A percentile compares a stretch with the other conserved stretches of the same genome.
phyloP scores from a whole-genome alignment of 2,888 invertebrate genomes.

The Andrena trimmerana region DNA sequence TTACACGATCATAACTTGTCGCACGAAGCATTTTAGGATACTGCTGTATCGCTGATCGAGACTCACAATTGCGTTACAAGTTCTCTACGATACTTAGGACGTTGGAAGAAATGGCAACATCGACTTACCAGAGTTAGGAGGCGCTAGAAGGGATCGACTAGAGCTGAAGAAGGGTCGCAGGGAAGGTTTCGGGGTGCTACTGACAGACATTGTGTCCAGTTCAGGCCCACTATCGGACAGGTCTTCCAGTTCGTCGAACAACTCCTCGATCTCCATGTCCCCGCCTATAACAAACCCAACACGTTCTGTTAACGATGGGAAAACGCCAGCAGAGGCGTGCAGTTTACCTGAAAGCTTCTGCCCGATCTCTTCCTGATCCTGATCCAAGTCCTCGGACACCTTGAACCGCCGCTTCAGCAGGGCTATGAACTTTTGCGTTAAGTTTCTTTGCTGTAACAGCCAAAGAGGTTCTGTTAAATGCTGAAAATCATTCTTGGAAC shows the following conservation, averaged over 20 bases:
- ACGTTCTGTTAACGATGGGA: slow-evolving; percentile 31
- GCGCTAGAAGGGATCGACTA: slow-evolving; percentile 90
- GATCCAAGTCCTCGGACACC: slow-evolving; percentile 95
- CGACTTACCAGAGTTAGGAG: slow-evolving; percentile 81
- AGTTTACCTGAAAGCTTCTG: slow-evolving; percentile 85
- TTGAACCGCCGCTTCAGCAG: slow-evolving; percentile 95
- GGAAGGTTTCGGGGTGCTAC: slow-evolving; percentile 98
- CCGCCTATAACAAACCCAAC: slow-evolving; percentile 86
- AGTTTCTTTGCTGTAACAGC: slow-evolving; percentile 92
- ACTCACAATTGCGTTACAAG: slow-evolving; percentile 28
- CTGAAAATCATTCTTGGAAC: neutral
- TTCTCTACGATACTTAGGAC: slow-evolving; percentile 32
- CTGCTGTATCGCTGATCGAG: slow-evolving; percentile 22
- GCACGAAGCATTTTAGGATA: slow-evolving; percentile 24
- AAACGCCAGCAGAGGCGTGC: neutral
- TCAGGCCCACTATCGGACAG: slow-evolving; percentile 98
- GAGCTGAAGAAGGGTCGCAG: slow-evolving; percentile 98
- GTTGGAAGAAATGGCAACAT: neutral
- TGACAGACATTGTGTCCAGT: slow-evolving; percentile 97
- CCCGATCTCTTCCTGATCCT: slow-evolving; percentile 86
- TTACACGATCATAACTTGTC: slow-evolving; percentile 5
- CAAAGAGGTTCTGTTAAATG: neutral
- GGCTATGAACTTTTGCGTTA: slow-evolving; percentile 98
- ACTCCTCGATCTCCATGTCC: slow-evolving; percentile 96
- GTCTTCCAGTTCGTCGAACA: slow-evolving; percentile 98